Evolutionary conservation across 1,140 invertebrate species (phyloP).

Genomic region (Dolichoris vasculosae): DNA sequence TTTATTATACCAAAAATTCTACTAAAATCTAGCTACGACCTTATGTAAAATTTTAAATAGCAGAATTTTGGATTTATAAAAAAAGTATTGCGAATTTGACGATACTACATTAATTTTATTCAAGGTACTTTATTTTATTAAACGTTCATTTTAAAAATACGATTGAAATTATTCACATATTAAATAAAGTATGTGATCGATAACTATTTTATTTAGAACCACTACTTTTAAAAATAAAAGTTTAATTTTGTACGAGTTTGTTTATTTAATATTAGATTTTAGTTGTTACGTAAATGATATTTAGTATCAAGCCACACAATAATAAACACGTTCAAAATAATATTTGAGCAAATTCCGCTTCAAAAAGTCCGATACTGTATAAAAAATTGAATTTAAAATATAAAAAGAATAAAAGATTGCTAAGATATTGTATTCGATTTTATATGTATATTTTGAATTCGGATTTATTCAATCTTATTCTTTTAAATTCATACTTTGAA

Average conservation of each 20-base stretch:
- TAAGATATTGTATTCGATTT: neutral
- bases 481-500: neutral
- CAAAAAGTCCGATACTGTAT: neutral
- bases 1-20: neutral
- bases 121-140: neutral
- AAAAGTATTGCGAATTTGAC: too few relatives aligned
- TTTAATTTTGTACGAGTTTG: neutral
- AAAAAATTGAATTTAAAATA: neutral
- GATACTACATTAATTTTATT: neutral
- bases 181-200: neutral
- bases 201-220: neutral
- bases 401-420: neutral
- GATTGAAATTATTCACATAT: neutral
- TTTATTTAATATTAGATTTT: neutral
- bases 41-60: neutral
- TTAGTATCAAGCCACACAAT: neutral
- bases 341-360: neutral
- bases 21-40: neutral
- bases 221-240: neutral
- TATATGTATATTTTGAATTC: neutral
- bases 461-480: neutral
- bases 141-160: too few relatives aligned
- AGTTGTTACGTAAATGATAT: neutral
- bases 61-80: neutral
- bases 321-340: neutral